Evolutionary conservation across 2,113 vertebrate species (phyloP).

Genomic region (Gobiocypris rarus): DNA sequence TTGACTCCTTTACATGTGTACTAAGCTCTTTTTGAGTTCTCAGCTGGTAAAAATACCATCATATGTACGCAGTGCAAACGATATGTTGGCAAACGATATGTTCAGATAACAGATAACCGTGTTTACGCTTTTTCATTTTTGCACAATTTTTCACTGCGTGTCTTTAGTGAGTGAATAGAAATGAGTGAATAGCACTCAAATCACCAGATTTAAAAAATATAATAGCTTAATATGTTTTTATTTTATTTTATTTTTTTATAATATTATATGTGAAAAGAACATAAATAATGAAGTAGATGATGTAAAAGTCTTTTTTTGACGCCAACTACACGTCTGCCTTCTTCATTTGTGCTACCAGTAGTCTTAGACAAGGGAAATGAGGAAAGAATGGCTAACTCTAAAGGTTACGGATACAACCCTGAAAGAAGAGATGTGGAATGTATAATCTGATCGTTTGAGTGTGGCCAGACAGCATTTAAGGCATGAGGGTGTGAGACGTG

Average conservation of each 20-base stretch:
- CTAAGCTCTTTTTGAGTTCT: no score
- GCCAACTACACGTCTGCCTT: background rate
- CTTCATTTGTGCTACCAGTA: background rate
- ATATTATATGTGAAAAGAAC: background rate
- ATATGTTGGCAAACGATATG: no score
- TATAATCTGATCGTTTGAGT: slow-evolving; percentile 44
- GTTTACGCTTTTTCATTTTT: no score
- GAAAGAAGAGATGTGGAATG: slow-evolving; percentile 41
- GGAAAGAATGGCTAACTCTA: background rate
- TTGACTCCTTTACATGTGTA: no score
- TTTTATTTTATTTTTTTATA: no score
- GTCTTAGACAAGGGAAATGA: background rate
- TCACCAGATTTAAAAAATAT: no score
- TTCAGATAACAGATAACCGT: no score
- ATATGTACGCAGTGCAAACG: no score
- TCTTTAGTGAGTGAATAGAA: no score
- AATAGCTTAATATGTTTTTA: background rate
- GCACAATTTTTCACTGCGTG: no score
- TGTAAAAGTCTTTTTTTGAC: background rate
- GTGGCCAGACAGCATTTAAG: slow-evolving; percentile 17
- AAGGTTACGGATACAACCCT: slow-evolving; percentile 5
- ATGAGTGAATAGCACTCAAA: no score
- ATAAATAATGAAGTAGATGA: background rate
- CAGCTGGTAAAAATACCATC: no score
- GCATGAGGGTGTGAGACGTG: slow-evolving; percentile 20